Conservation (phyloP, 2,888 invertebrate genomes). For the Barypeithes pellucidus region DNA sequence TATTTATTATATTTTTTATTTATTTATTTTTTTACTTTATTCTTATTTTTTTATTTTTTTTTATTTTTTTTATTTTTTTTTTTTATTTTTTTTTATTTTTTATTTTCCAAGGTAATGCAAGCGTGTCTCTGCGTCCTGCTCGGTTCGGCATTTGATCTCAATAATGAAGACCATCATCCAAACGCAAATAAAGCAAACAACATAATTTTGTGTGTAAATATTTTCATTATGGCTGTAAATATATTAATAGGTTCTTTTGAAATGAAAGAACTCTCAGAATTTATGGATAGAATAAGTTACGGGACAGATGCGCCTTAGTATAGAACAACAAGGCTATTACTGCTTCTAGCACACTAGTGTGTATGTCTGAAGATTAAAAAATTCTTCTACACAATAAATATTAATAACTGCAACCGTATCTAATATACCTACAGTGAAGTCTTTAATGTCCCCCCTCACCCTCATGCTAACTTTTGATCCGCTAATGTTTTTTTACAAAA, state of each 20-base stretch:
- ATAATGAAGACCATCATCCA: constrained; percentile 75
- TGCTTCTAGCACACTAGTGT: too few species aligned
- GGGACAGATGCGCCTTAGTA: constrained; percentile 5
- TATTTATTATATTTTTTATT: constrained; percentile 35
- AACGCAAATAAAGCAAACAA: constrained; percentile 77
- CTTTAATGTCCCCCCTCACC: too few species aligned
- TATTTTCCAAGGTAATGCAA: constrained; percentile 73
- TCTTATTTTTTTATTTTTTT: constrained; percentile 54
- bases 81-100: constrained; percentile 64
- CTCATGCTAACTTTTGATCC: too few species aligned
- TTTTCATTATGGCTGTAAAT: constrained; percentile 76
- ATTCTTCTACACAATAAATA: too few species aligned
- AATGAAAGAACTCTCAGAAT: constrained; percentile 66
- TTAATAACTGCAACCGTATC: too few species aligned
- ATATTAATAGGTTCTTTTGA: constrained; percentile 77
- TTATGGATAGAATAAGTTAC: constrained; percentile 4
- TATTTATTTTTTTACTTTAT: constrained; percentile 52
- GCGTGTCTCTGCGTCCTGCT: constrained; percentile 76
- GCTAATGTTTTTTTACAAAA: too few species aligned
- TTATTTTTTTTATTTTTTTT: constrained; percentile 57
- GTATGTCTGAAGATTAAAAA: too few species aligned
- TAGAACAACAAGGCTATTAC: too few species aligned
- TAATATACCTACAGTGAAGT: too few species aligned
- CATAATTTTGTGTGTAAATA: constrained; percentile 74
- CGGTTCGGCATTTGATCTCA: constrained; percentile 76